phyloP scores from a whole-genome alignment of 2,797 vertebrate genomes.

The Limnodromus scolopaceus region DNA sequence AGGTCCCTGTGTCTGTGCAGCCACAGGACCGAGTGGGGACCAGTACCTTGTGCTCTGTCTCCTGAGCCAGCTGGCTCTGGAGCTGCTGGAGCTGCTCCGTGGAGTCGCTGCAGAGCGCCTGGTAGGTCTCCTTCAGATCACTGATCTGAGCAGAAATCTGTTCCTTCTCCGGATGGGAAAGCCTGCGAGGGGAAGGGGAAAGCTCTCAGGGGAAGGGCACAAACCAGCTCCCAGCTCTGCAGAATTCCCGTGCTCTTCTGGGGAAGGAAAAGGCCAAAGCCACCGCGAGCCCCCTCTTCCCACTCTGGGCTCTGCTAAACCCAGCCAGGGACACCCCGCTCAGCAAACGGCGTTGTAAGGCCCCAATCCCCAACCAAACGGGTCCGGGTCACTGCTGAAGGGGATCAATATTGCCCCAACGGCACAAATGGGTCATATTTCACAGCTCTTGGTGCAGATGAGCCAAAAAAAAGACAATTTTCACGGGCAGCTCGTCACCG shows the following conservation, averaged over 20 bases:
- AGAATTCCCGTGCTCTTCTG: accelerated
- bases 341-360: accelerated
- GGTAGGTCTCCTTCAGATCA: constrained; percentile 87
- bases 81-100: constrained; percentile 91
- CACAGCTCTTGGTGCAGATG: neutral
- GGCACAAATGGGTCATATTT: neutral
- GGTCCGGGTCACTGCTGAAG: neutral
- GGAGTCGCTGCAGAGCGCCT: constrained; percentile 86
- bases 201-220: neutral
- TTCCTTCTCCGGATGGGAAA: constrained; percentile 88
- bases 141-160: constrained; percentile 87
- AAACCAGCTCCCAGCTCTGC: neutral
- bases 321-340: neutral
- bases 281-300: accelerated
- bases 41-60: constrained; percentile 94
- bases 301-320: neutral
- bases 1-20: neutral
- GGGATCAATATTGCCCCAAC: neutral
- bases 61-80: constrained; percentile 90
- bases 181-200: constrained; percentile 72
- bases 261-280: neutral
- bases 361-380: accelerated
- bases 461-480: neutral
- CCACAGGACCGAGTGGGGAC: neutral
- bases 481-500: accelerated